Evolutionary conservation across 2,113 vertebrate species (phyloP), one percentile per base, ranked within the genome.

Genomic region (Strix uralensis): DNA sequence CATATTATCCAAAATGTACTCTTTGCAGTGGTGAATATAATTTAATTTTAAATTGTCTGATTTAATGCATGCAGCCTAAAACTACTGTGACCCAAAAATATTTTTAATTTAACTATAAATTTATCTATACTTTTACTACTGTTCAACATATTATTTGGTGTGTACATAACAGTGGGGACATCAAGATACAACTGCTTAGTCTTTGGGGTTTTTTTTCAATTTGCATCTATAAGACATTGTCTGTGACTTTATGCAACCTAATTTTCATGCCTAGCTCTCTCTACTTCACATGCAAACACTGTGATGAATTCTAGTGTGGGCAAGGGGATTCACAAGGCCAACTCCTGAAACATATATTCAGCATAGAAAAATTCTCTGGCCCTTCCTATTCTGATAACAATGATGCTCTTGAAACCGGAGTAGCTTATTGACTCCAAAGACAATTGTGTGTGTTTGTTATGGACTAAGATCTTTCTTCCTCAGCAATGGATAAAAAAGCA

Each of bases 401-500:
- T 81, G 21, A 80, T 34, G 23, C 15, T 87, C 16, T 17, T 75
- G 46, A 81, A 92, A 73, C 21, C 29, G 36, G 15, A 61, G 46
- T 58, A 61, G 26, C 54, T 63, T 72, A 27, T 30, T 94, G 52
- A 10, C 38, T 61, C 15, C 54, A 38, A 86, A 86, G 34, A 49
- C 2, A 0, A 2, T 69, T 72, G 49, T 69, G 19, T 55, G 7
- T 72, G 7, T 38, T 49, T 57, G n/a, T 94, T 94, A 82, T 42
- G 66, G 49, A 94, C 49, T 87, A 69, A 82, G 34, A 58, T 92
- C 72, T 96, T 86, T 97, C 38, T 90, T 95, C 96, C 78, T 71
- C 95, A 99, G 99, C 98, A 98, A 98, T 99, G 99, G 99, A 96
- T 99, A 83, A 98, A 98, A 97, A 98, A 97, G 75, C 98, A 99